Percentiles rank a stretch among this genome's conserved stretches.
Evolutionary conservation across 2,113 vertebrate species (phyloP).

Genomic region (Elephantulus edwardii): DNA sequence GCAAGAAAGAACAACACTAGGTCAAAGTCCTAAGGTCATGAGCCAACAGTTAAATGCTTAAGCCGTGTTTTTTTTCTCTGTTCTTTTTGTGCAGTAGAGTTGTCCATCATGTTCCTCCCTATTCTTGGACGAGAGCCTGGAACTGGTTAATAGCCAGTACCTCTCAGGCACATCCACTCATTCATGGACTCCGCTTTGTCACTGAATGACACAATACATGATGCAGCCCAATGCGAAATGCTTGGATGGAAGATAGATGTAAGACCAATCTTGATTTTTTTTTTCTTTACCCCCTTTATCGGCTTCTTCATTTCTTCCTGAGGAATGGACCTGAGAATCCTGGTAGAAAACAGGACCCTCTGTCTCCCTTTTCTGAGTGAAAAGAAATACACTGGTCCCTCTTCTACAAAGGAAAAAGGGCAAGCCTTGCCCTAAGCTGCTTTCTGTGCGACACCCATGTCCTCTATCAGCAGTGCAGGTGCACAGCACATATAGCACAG

Average conservation of each 20-base stretch:
- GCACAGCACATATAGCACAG: no score
- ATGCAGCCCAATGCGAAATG: no score
- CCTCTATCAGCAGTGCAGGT: no score
- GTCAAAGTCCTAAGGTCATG: neutral
- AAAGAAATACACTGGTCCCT: neutral
- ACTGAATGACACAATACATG: slow-evolving; percentile 13
- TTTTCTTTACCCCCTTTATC: neutral
- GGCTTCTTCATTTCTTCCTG: neutral
- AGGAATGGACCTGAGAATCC: neutral
- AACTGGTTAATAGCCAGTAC: neutral
- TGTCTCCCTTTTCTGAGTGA: neutral
- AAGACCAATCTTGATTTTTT: neutral
- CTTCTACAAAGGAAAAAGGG: neutral
- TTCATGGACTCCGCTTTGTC: slow-evolving; percentile 44
- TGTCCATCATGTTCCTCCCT: neutral
- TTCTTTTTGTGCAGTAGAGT: neutral
- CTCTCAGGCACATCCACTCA: neutral
- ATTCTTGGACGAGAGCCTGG: neutral
- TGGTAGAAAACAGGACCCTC: neutral
- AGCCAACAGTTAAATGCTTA: no score
- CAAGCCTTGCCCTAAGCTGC: neutral
- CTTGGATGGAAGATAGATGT: slow-evolving; percentile 19
- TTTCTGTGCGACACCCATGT: no score
- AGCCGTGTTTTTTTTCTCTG: neutral
- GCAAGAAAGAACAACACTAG: neutral